Base-by-base conservation (phyloP, 1,140 invertebrate genomes). In the Galleria mellonella region DNA sequence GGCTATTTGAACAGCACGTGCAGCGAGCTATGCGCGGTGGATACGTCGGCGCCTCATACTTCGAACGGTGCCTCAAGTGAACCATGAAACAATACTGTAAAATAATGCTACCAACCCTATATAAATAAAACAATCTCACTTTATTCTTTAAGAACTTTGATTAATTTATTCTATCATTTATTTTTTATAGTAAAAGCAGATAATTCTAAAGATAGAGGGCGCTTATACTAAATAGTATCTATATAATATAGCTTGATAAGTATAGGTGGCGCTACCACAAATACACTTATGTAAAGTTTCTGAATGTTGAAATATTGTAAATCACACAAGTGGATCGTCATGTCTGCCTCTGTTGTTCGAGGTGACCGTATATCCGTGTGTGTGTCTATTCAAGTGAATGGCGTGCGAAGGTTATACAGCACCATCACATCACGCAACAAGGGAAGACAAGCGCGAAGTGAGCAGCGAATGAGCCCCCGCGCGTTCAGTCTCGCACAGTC, bases 61-160 rank as follows among this genome's bases (percentile, higher is more conserved):
- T 98, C 84, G 96, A 98, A 82, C 90, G 96, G 57, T 98, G 97
- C 90, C 91, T 98, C 76, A 98, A 98, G 91, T 98, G 94, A 96
- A 91, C 58, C 47, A 56, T 43, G 38, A 62, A 3, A 23, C 53
- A 38, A 58, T 52, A 57, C 47, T 77, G 70, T 78, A 73, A 73
- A 79, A 69, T 68, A 76, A 65, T 67, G 62, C 58, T 63, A 63
- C 57, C 49, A 69, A 62, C 53, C 62, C 61, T 70, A 72, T 72
- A 77, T 72, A 79, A 83, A 81, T 78, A 75, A 78, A 71, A 75
- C 68, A 83, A 79, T 81, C 73, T 83, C 75, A 77, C 43, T 71
- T 70, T 64, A 65, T 62, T 66, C 55, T 70, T 66, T 52, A 57
- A 57, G 59, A 2, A 2, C 2, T 23, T 23, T 23, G 6, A 23